Percentiles rank a stretch among this genome's conserved stretches.
Evolutionary conservation across 64 coral and sea anemone genomes (phyloP).

Genomic region (Actinia tenebrosa): DNA sequence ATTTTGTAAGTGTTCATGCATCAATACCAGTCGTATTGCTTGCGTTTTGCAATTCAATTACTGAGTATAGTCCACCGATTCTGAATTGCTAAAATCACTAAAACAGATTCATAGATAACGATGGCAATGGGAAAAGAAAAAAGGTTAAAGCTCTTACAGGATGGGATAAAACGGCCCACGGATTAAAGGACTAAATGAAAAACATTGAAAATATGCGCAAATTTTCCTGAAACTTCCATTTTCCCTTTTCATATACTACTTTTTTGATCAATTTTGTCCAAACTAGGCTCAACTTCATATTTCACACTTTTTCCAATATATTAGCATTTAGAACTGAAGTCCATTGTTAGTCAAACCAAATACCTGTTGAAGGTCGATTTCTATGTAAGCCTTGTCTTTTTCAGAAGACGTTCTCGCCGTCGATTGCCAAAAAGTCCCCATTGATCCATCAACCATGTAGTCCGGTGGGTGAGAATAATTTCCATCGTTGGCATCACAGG

Average conservation of each 20-base stretch:
- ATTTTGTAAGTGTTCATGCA: too few relatives aligned
- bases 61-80: too few relatives aligned
- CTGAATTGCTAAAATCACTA: too few relatives aligned
- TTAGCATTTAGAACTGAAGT: background rate
- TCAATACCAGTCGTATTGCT: too few relatives aligned
- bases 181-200: too few relatives aligned
- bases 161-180: too few relatives aligned
- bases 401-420: background rate
- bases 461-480: slow-evolving; percentile 40
- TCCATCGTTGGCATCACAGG: slow-evolving; percentile 65
- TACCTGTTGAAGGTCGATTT: slow-evolving; percentile 77
- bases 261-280: background rate
- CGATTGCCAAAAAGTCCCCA: slow-evolving; percentile 70
- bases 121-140: too few relatives aligned
- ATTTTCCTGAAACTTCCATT: background rate
- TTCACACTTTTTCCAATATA: background rate
- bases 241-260: background rate
- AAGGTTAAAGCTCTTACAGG: too few relatives aligned
- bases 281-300: background rate
- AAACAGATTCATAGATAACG: too few relatives aligned
- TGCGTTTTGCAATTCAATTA: too few relatives aligned
- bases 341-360: background rate
- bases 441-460: slow-evolving; percentile 51
- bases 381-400: slow-evolving; percentile 51
- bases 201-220: too few relatives aligned